Percentiles rank a stretch among this genome's conserved stretches.
phyloP scores from a whole-genome alignment of 1,140 invertebrate species.

The Macrobrachium nipponense region DNA sequence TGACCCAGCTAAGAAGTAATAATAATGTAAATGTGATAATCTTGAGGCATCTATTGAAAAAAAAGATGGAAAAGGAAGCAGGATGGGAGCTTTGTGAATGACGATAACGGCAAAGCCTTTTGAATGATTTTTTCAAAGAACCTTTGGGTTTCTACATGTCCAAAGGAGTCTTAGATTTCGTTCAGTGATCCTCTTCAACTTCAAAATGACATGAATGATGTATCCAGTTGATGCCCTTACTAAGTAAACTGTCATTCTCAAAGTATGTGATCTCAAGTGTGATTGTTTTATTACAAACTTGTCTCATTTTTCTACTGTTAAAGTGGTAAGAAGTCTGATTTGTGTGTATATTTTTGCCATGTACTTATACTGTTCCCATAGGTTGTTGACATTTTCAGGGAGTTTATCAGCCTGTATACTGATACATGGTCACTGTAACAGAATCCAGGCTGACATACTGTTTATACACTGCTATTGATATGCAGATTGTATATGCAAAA shows the following conservation, averaged over 20 bases:
- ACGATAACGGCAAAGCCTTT: too few species aligned
- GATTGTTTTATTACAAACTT: constrained; percentile 54
- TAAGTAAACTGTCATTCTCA: constrained; percentile 59
- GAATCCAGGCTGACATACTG: too few species aligned
- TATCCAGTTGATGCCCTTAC: constrained; percentile 38
- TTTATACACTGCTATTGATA: too few species aligned
- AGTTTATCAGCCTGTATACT: constrained; percentile 46
- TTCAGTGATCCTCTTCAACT: neutral
- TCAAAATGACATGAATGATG: constrained; percentile 38
- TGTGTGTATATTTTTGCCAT: constrained; percentile 55
- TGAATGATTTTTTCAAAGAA: constrained; percentile 6
- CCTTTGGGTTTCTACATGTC: constrained; percentile 55
- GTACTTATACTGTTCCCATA: constrained; percentile 55
- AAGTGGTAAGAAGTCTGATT: constrained; percentile 38
- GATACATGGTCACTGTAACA: constrained; percentile 3
- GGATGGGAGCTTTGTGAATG: too few species aligned
- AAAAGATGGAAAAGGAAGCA: constrained; percentile 24
- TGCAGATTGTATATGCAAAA: too few species aligned
- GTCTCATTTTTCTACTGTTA: constrained; percentile 50
- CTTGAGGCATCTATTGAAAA: neutral
- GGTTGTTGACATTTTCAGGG: constrained; percentile 60
- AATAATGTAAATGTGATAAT: neutral
- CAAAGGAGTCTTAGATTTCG: constrained; percentile 42
- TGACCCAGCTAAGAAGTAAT: too few species aligned
- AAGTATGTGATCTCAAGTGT: constrained; percentile 61